phyloP scores from a whole-genome alignment of 2,888 invertebrate species.

The Xanthia togata region DNA sequence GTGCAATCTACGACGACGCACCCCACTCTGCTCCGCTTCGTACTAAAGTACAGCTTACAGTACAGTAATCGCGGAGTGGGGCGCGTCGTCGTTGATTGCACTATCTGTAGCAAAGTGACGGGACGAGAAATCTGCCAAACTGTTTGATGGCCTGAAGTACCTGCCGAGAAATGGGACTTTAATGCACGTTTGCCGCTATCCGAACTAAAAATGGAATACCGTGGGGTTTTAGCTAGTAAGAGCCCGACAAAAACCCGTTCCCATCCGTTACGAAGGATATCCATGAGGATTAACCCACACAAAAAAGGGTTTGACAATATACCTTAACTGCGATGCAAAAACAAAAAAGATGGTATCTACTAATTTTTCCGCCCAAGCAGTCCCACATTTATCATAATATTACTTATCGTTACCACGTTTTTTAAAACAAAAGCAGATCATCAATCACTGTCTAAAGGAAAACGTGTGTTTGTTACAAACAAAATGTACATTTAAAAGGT shows the following conservation, averaged over 20 bases:
- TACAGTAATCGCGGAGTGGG: too few species aligned
- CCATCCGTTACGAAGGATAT: neutral
- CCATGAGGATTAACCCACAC: neutral
- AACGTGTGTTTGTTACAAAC: slow-evolving; percentile 66
- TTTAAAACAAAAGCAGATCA: slow-evolving; percentile 78
- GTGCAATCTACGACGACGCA: too few species aligned
- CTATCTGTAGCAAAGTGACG: neutral
- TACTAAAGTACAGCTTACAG: too few species aligned
- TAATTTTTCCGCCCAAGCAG: slow-evolving; percentile 31
- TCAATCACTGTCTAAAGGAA: slow-evolving; percentile 78
- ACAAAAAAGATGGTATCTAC: slow-evolving; percentile 24
- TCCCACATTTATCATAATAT: slow-evolving; percentile 78
- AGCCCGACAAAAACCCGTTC: slow-evolving; percentile 1
- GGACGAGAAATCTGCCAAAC: neutral
- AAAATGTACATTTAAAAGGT: slow-evolving; percentile 67
- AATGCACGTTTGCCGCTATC: neutral
- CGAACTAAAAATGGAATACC: slow-evolving; percentile 3
- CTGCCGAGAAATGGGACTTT: neutral
- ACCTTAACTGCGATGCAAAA: neutral
- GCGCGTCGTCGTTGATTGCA: too few species aligned
- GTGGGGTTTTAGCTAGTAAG: neutral
- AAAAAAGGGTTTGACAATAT: slow-evolving; percentile 17
- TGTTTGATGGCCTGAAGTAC: neutral
- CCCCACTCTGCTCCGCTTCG: too few species aligned
- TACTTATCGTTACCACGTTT: slow-evolving; percentile 77